Evolutionary conservation across 2,113 vertebrate species (phyloP).

Genomic region (Beaufortia kweichowensis): DNA sequence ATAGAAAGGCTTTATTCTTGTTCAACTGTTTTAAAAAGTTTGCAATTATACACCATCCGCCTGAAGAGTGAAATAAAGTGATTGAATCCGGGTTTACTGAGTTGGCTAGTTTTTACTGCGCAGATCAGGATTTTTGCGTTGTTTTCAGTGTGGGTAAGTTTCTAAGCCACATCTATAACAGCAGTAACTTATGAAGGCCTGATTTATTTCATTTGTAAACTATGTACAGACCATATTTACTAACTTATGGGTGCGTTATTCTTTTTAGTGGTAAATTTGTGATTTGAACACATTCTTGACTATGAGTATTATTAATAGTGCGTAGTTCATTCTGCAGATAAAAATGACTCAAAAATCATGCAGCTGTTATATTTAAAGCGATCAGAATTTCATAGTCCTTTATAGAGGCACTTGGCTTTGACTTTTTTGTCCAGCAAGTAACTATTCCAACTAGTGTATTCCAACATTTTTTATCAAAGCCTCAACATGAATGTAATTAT

Average conservation of each 20-base stretch:
- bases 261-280: not conserved
- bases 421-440: too few species aligned
- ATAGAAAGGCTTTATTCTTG: not conserved
- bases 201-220: not conserved
- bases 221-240: not conserved
- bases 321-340: not conserved
- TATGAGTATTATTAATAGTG: not conserved
- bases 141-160: constrained; percentile 26
- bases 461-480: too few species aligned
- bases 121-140: not conserved
- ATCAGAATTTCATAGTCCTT: too few species aligned
- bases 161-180: not conserved
- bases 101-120: not conserved
- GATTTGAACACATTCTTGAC: not conserved
- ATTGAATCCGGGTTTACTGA: not conserved
- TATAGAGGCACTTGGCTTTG: too few species aligned
- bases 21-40: not conserved
- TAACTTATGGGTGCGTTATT: not conserved
- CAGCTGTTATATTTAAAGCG: too few species aligned
- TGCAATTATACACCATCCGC: not conserved
- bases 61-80: not conserved
- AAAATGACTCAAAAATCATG: too few species aligned
- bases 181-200: not conserved
- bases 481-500: too few species aligned
- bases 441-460: too few species aligned